Percentiles rank a stretch among this genome's conserved stretches.
Conservation (phyloP, 2,113 vertebrate genomes). For the Coreoperca whiteheadi region DNA sequence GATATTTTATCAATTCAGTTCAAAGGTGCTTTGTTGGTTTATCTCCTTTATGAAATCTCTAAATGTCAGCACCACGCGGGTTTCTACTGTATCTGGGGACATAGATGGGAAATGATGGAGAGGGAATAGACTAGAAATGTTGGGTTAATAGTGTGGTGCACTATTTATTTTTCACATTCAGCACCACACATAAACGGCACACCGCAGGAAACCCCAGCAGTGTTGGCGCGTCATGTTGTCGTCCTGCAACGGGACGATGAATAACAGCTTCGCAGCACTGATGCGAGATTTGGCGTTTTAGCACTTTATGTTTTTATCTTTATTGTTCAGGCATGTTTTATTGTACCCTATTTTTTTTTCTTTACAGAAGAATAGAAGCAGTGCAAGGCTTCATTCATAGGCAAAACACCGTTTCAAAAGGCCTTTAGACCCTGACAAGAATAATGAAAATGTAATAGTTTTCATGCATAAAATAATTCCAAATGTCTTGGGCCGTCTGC, state of each 20-base stretch:
- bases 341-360: not conserved
- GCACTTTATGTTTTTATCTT: not conserved
- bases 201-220: slow-evolving; percentile 12
- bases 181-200: slow-evolving; percentile 2
- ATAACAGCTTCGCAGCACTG: not conserved
- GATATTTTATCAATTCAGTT: slow-evolving; percentile 24
- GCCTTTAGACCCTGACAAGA: not conserved
- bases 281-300: not conserved
- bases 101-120: not conserved
- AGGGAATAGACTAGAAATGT: not conserved
- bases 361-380: not conserved
- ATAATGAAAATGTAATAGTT: not conserved
- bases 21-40: slow-evolving; percentile 33
- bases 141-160: not conserved
- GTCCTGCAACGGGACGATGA: slow-evolving; percentile 1
- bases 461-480: not conserved
- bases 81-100: not conserved
- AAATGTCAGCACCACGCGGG: slow-evolving; percentile 19
- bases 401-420: slow-evolving; percentile 3
- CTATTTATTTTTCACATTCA: slow-evolving; percentile 45
- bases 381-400: not conserved
- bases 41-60: slow-evolving; percentile 12
- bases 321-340: slow-evolving; percentile 10
- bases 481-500: not conserved
- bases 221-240: not conserved